These are phyloP conservation scores for Lydus trimaculatus DNA, from an alignment of 2,888 invertebrate species.

Conservation along the genomic window DNA sequence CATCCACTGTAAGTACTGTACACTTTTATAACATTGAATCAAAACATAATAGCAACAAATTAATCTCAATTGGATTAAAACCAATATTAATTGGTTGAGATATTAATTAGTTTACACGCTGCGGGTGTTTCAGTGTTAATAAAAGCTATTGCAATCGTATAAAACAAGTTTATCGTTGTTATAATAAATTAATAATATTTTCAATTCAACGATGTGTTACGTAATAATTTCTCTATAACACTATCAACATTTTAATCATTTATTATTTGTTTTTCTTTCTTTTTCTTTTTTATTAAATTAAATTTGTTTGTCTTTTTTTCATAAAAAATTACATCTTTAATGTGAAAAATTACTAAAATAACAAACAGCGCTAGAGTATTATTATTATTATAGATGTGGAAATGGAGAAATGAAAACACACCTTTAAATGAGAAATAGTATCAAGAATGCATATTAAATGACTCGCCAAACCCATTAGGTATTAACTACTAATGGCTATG, in stretches of 20 bases:
- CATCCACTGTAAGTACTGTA: conserved; percentile 9
- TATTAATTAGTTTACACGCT: conserved; percentile 44
- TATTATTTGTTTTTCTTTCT: conserved; percentile 1
- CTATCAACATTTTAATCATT: neutral
- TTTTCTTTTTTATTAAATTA: conserved; percentile 20
- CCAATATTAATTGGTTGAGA: conserved; percentile 45
- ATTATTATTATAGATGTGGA: too few relatives aligned
- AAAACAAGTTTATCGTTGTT: conserved; percentile 32
- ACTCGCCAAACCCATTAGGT: conserved; percentile 19
- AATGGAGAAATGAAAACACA: conserved; percentile 16
- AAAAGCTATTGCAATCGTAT: conserved; percentile 25
- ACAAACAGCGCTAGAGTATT: too few relatives aligned
- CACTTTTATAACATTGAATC: conserved; percentile 18
- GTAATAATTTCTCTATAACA: neutral
- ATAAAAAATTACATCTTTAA: conserved; percentile 30
- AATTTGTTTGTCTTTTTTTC: too few relatives aligned
- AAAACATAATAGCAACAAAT: conserved; percentile 43
- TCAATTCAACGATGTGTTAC: conserved; percentile 28
- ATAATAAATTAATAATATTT: conserved; percentile 27
- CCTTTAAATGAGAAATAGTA: conserved; percentile 14
- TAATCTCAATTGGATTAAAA: conserved; percentile 42
- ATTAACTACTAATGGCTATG: conserved; percentile 12
- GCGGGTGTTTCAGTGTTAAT: conserved; percentile 38
- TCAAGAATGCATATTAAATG: conserved; percentile 24
- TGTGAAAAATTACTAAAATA: conserved; percentile 23